Evolutionary conservation across 1,140 invertebrate species (phyloP).

Genomic region (Adelges cooleyi): DNA sequence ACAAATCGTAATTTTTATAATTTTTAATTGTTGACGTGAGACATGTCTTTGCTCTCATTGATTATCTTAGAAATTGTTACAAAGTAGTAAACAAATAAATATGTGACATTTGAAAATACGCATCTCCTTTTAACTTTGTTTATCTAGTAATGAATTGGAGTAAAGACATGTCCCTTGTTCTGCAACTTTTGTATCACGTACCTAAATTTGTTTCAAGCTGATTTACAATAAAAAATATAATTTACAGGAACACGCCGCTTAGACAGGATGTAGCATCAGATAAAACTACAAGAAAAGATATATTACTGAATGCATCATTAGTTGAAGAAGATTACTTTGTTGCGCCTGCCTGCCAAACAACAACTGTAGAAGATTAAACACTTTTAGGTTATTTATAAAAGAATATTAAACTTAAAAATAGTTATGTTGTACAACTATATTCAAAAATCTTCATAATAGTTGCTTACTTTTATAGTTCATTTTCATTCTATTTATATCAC

Average conservation of each 20-base stretch:
- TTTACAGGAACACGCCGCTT: constrained; percentile 51
- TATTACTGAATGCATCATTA: constrained; percentile 59
- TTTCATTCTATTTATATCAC: background rate
- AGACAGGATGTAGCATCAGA: constrained; percentile 58
- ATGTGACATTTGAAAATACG: too few species aligned
- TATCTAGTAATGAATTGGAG: too few species aligned
- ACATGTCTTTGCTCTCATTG: too few species aligned
- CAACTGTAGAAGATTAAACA: background rate
- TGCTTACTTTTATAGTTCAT: background rate
- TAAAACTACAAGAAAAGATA: constrained; percentile 49
- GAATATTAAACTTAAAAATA: background rate
- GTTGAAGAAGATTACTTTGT: constrained; percentile 81
- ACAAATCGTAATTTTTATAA: too few species aligned
- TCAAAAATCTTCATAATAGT: background rate
- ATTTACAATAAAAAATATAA: too few species aligned
- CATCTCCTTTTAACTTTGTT: too few species aligned
- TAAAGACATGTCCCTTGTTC: too few species aligned
- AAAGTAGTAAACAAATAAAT: too few species aligned
- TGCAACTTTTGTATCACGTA: too few species aligned
- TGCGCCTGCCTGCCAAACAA: constrained; percentile 48
- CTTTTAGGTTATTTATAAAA: background rate
- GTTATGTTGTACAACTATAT: background rate
- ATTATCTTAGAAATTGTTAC: too few species aligned
- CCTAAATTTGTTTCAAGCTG: too few species aligned
- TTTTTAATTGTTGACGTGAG: too few species aligned